Evolutionary conservation across 2,797 vertebrate genomes (phyloP).

Genomic region (Acanthiza pusilla): DNA sequence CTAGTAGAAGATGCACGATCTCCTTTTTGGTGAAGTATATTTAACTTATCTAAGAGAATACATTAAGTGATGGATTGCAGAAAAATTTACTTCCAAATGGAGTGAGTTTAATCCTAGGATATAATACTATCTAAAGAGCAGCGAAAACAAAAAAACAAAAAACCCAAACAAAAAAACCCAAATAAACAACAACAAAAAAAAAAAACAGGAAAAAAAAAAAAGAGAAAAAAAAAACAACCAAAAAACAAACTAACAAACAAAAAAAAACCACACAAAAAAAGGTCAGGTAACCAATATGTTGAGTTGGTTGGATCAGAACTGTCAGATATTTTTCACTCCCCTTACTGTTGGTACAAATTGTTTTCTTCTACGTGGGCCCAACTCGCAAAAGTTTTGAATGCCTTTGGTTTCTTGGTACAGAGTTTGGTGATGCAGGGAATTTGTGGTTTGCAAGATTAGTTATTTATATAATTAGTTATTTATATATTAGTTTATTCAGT

Average conservation of each 20-base stretch:
- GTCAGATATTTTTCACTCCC: not conserved
- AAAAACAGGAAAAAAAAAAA: too few relatives aligned
- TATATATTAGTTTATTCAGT: not conserved
- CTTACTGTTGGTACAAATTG: fast-evolving
- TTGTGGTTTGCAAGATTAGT: not conserved
- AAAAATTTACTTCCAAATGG: not conserved
- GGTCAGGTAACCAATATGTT: not conserved
- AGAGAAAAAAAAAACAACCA: too few relatives aligned
- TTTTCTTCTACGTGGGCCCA: not conserved
- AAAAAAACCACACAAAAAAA: not conserved
- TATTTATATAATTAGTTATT: too few relatives aligned
- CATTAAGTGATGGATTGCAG: not conserved
- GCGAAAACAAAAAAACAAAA: too few relatives aligned
- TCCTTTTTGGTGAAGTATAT: not conserved
- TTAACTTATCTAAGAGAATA: not conserved
- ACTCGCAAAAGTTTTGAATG: not conserved
- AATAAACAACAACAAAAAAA: too few relatives aligned
- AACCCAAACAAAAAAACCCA: too few relatives aligned
- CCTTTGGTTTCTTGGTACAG: not conserved
- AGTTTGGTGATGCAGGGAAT: not conserved
- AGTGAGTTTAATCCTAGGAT: not conserved
- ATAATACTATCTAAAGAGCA: not conserved
- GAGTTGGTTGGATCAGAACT: not conserved
- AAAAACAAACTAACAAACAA: too few relatives aligned
- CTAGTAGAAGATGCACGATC: not conserved